phyloP scores from a whole-genome alignment of 2,113 vertebrate genomes.

The Cisticola juncidis region DNA sequence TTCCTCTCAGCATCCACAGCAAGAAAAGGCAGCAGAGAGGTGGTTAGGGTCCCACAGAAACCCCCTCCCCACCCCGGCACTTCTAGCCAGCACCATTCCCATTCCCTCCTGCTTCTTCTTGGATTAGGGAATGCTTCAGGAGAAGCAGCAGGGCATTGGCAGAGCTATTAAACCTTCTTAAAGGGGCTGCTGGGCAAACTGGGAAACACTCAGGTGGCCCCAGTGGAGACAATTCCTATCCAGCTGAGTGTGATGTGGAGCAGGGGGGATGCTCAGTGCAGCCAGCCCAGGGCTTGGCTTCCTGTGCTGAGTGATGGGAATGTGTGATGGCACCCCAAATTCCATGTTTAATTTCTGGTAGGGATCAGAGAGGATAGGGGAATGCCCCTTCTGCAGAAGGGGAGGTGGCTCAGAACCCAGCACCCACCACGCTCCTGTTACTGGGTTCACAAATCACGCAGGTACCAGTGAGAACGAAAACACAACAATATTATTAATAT shows the following conservation, averaged over 20 bases:
- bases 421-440: not conserved
- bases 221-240: not conserved
- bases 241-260: fast-evolving
- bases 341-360: not conserved
- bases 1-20: fast-evolving
- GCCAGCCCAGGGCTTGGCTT: not conserved
- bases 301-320: not conserved
- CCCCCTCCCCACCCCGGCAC: fast-evolving
- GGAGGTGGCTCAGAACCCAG: not conserved
- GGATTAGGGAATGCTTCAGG: not conserved
- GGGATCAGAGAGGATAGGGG: no score
- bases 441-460: not conserved
- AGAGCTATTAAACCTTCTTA: not conserved
- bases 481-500: not conserved
- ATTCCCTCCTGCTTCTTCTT: not conserved
- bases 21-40: not conserved
- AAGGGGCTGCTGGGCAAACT: not conserved
- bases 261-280: not conserved
- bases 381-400: not conserved
- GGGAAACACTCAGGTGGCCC: not conserved
- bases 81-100: not conserved
- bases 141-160: not conserved
- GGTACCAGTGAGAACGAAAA: not conserved
- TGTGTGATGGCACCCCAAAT: fast-evolving
- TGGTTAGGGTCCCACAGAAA: not conserved